These are phyloP conservation scores for Linnaemya tessellans DNA, from an alignment of 2,888 invertebrate genomes.

Conservation along the genomic window DNA sequence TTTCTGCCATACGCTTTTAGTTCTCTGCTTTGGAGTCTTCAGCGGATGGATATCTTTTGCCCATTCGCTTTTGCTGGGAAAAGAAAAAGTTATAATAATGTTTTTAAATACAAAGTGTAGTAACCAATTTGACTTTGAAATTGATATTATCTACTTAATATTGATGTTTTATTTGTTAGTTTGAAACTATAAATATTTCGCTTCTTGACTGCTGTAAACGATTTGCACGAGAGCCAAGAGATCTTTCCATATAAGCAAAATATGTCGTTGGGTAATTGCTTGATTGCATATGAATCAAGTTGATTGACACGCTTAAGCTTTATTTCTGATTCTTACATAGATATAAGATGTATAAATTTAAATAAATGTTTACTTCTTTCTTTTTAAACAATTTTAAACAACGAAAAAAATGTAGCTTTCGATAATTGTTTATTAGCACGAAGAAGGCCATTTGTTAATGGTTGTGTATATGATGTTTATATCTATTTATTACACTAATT, in stretches of 20 bases:
- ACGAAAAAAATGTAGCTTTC: neutral
- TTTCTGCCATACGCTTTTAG: slow-evolving; percentile 22
- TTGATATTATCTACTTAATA: slow-evolving; percentile 66
- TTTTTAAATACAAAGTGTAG: slow-evolving; percentile 61
- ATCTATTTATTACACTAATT: too few species aligned
- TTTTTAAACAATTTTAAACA: neutral
- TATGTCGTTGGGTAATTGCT: slow-evolving; percentile 2
- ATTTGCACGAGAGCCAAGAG: slow-evolving; percentile 15
- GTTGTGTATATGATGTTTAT: too few species aligned
- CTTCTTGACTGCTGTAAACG: neutral
- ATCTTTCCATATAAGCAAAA: slow-evolving; percentile 30
- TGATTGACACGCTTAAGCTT: slow-evolving; percentile 65
- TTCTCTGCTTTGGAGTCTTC: neutral
- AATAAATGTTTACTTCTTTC: neutral
- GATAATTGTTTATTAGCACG: slow-evolving; percentile 23
- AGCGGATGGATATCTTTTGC: slow-evolving; percentile 1
- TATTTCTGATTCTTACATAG: slow-evolving; percentile 4
- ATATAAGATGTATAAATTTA: slow-evolving; percentile 22
- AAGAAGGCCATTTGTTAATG: neutral
- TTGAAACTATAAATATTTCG: slow-evolving; percentile 1
- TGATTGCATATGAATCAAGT: slow-evolving; percentile 66
- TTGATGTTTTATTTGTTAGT: slow-evolving; percentile 53
- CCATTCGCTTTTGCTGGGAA: slow-evolving; percentile 58
- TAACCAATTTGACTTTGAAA: slow-evolving; percentile 70
- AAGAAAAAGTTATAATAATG: slow-evolving; percentile 32